phyloP scores from a whole-genome alignment of 2,113 vertebrate species.

The Sorex fumeus region DNA sequence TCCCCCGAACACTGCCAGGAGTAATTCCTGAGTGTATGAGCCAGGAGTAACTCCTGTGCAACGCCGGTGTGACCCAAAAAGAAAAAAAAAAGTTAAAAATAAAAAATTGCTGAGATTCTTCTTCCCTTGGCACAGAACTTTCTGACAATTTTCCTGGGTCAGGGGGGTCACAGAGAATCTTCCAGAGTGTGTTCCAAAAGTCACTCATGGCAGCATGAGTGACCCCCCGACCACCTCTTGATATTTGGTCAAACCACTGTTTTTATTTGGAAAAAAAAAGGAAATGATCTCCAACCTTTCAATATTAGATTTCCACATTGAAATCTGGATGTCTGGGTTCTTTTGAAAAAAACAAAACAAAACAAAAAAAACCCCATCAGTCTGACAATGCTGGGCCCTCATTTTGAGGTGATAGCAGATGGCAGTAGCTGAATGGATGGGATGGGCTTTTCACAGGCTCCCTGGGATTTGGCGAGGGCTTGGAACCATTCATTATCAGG shows the following conservation, averaged over 20 bases:
- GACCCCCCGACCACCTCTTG: not conserved
- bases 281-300: constrained; percentile 23
- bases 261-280: not conserved
- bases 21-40: no score
- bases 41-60: no score
- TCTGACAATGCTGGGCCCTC: not conserved
- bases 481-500: not conserved
- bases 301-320: constrained; percentile 62
- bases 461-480: constrained; percentile 3
- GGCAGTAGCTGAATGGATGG: constrained; percentile 40
- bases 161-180: not conserved
- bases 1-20: no score
- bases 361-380: not conserved
- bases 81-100: no score
- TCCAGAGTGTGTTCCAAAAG: not conserved
- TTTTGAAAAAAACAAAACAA: constrained; percentile 37
- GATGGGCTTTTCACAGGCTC: not conserved
- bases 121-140: not conserved
- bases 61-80: no score
- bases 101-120: not conserved
- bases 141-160: not conserved
- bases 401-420: constrained; percentile 38
- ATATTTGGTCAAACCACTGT: not conserved
- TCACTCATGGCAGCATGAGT: no score
- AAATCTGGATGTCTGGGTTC: constrained; percentile 63